Evolutionary conservation across 2,888 invertebrate species (phyloP).

Genomic region (Cyclophora punctaria): DNA sequence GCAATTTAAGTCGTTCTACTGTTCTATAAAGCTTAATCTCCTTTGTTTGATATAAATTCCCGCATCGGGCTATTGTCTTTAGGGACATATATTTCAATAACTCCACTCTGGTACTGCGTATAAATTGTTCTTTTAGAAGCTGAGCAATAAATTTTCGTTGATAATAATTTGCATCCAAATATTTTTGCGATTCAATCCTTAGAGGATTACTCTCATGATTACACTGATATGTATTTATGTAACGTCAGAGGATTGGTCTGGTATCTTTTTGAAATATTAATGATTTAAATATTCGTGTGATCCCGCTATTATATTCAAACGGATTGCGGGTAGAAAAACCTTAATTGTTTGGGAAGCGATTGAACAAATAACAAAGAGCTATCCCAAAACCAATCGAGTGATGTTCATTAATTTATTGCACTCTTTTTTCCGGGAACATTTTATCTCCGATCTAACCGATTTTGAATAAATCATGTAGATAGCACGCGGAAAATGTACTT

Average conservation of each 20-base stretch:
- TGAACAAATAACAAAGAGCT: too few species aligned
- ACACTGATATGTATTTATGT: conserved; percentile 2
- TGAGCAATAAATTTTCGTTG: conserved; percentile 54
- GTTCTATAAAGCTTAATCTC: conserved; percentile 35
- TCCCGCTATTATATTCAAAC: too few species aligned
- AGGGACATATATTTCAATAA: conserved; percentile 71
- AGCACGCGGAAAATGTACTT: conserved; percentile 43
- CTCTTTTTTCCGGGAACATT: conserved; percentile 5
- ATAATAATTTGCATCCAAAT: conserved; percentile 57
- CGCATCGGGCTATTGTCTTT: conserved; percentile 51
- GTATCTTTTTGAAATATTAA: conserved; percentile 3
- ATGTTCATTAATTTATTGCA: conserved; percentile 1
- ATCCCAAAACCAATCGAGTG: neutral
- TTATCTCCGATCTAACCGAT: conserved; percentile 23
- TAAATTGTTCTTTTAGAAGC: conserved; percentile 67
- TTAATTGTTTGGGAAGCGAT: too few species aligned
- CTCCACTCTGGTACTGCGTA: conserved; percentile 54
- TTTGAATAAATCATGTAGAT: conserved; percentile 50
- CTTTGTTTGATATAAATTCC: conserved; percentile 22
- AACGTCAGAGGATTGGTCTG: conserved; percentile 1
- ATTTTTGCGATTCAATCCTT: conserved; percentile 31
- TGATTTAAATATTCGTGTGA: too few species aligned
- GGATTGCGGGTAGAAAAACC: too few species aligned
- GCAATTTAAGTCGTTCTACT: conserved; percentile 31
- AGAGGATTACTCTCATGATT: conserved; percentile 28